Evolutionary conservation across 1,140 invertebrate species (phyloP).

Genomic region (Pseudobourletiella spinata): DNA sequence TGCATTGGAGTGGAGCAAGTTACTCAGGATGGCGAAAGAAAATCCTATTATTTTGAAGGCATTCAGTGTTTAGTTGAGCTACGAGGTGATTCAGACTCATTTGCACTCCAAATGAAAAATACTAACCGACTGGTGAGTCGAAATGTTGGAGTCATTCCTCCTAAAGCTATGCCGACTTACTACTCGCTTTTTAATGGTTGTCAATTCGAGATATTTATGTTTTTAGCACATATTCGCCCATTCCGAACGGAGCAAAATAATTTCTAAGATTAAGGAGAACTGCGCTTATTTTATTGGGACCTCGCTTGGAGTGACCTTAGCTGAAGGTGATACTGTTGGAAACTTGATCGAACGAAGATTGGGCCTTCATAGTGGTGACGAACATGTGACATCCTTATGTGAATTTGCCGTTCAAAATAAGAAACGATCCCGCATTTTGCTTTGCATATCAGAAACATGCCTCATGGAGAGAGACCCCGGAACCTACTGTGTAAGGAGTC

Average conservation of each 20-base stretch:
- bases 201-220: no score
- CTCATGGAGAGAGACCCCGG: slow-evolving; percentile 91
- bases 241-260: slow-evolving; percentile 25
- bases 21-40: slow-evolving; percentile 38
- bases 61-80: slow-evolving; percentile 68
- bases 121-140: slow-evolving; percentile 36
- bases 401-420: slow-evolving; percentile 90
- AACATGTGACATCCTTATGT: slow-evolving; percentile 78
- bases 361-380: slow-evolving; percentile 58
- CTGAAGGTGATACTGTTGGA: slow-evolving; percentile 14
- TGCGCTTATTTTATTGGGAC: slow-evolving; percentile 25
- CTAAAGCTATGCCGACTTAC: neutral
- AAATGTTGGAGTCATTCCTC: neutral
- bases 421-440: slow-evolving; percentile 58
- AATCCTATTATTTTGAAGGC: slow-evolving; percentile 87
- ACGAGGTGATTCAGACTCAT: slow-evolving; percentile 37
- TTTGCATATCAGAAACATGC: slow-evolving; percentile 94
- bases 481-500: slow-evolving; percentile 62
- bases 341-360: slow-evolving; percentile 22
- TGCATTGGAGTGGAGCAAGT: slow-evolving; percentile 33
- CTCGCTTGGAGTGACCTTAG: slow-evolving; percentile 1
- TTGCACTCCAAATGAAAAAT: slow-evolving; percentile 32
- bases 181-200: no score
- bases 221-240: slow-evolving; percentile 35
- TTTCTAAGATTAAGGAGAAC: slow-evolving; percentile 28